A percentile compares a stretch with the other conserved stretches of the same genome.
phyloP scores from a whole-genome alignment of 2,113 vertebrate species.

The Ceyx cyanopectus region DNA sequence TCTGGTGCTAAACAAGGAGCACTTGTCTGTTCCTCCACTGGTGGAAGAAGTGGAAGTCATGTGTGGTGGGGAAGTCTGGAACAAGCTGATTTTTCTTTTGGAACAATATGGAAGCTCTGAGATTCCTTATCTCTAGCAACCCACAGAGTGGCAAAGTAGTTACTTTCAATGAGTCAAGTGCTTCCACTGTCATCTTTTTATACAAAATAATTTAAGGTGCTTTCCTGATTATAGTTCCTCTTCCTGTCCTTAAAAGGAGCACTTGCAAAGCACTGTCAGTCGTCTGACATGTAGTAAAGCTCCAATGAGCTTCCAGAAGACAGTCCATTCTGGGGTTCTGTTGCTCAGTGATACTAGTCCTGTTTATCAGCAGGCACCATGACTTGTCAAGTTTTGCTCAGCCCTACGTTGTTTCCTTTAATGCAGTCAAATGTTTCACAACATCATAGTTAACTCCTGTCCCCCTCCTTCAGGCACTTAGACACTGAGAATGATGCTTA shows the following conservation, averaged over 20 bases:
- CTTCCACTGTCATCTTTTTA: background rate
- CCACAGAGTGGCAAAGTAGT: background rate
- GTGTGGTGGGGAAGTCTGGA: slow-evolving; percentile 55
- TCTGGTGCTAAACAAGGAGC: background rate
- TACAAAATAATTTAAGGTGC: background rate
- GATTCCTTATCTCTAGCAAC: slow-evolving; percentile 53
- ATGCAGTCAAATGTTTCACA: background rate
- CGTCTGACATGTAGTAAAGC: background rate
- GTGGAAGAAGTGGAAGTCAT: background rate
- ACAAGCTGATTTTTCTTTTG: slow-evolving; percentile 40
- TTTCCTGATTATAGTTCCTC: background rate
- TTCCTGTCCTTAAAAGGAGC: background rate
- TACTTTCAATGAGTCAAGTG: background rate
- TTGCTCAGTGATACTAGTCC: slow-evolving; percentile 28
- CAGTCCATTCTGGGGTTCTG: background rate
- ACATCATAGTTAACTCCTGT: background rate
- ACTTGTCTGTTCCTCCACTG: background rate
- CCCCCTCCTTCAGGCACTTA: background rate
- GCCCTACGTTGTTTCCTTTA: background rate
- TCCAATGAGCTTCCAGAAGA: background rate
- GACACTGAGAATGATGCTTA: background rate
- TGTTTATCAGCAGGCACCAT: slow-evolving; percentile 48
- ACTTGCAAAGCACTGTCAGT: background rate
- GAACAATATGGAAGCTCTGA: slow-evolving; percentile 10
- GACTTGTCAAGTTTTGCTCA: background rate